Base-by-base conservation (phyloP, 2,797 vertebrate species). In the Antennarius maculatus region DNA sequence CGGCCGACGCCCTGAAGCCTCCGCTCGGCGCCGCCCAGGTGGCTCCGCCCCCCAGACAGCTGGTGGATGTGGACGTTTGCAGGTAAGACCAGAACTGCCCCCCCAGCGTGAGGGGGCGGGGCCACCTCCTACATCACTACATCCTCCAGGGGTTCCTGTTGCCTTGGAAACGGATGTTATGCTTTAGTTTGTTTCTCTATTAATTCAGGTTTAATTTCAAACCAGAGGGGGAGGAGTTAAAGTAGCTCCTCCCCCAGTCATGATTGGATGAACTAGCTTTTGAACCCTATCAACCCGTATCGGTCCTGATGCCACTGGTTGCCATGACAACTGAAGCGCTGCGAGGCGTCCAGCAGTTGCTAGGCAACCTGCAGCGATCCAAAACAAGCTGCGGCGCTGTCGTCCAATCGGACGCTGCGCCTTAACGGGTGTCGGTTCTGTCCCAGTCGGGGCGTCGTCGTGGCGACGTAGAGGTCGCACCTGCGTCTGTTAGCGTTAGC, bases 41-140 rank as follows among this genome's bases (percentile, higher is more conserved):
- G 74, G 92, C 90, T 2, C 92, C 91, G 0, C 84, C 93, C 0
- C 93, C 92, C 2, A 88, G 82, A 2, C 86, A 91, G n/a, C 82
- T 93, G 80, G 83, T 93, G 67, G 90, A 94, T 0, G 93, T 94
- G 67, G 96, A 97, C 52, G 85, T 94, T 62, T 97, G 96, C 91
- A 94, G 83, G 91, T 92, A 81, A 28, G 7, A 0, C 14, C 8
- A 15, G 2, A 50, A 28, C 18, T 2, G 2, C 29, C 8, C 31
- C 5, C 23, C 23, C 23, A 23, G 23, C 2, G 23, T 23, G 23
- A 23, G 23, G 23, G 1, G 2, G 23, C 23, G 23, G 23, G 23
- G 1, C 23, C 1, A 23, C 23, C 23, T 23, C 23, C 23, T 23
- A 23, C 23, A 23, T 23, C 23, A 23, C 23, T 23, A 23, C 23